These are phyloP conservation scores for Stegana nigrithorax DNA, from an alignment of 2,888 invertebrate genomes.

Conservation along the genomic window DNA sequence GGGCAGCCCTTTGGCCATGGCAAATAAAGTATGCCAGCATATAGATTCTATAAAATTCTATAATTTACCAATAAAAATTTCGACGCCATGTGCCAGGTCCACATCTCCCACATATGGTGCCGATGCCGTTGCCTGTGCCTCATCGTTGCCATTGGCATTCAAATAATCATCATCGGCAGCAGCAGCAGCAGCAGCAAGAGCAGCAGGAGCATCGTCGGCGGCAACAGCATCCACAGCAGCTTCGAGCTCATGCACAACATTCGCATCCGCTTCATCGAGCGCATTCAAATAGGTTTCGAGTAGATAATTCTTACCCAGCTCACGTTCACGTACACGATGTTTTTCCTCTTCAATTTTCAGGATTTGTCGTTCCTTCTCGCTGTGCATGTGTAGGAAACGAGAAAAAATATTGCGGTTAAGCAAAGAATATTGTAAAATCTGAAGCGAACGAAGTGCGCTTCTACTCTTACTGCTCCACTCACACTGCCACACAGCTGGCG, in stretches of 20 bases:
- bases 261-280: slow-evolving; percentile 69
- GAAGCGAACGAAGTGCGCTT: background rate
- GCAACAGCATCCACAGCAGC: slow-evolving; percentile 9
- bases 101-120: too few species aligned
- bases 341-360: slow-evolving; percentile 82
- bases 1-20: background rate
- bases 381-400: slow-evolving; percentile 63
- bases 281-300: slow-evolving; percentile 80
- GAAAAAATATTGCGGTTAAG: background rate
- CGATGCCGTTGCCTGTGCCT: background rate
- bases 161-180: slow-evolving; percentile 1
- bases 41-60: slow-evolving; percentile 4
- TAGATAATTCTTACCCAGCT: slow-evolving; percentile 83
- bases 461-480: background rate
- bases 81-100: slow-evolving; percentile 31
- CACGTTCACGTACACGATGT: slow-evolving; percentile 78
- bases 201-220: slow-evolving; percentile 2
- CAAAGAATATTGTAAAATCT: background rate
- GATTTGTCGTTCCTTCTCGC: slow-evolving; percentile 83
- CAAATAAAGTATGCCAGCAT: background rate
- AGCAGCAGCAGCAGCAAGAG: background rate
- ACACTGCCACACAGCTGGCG: background rate
- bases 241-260: too few species aligned
- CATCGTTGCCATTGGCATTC: background rate
- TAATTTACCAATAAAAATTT: slow-evolving; percentile 46